Base-by-base conservation (phyloP, 2,113 vertebrate species). In the Rattus rattus region DNA sequence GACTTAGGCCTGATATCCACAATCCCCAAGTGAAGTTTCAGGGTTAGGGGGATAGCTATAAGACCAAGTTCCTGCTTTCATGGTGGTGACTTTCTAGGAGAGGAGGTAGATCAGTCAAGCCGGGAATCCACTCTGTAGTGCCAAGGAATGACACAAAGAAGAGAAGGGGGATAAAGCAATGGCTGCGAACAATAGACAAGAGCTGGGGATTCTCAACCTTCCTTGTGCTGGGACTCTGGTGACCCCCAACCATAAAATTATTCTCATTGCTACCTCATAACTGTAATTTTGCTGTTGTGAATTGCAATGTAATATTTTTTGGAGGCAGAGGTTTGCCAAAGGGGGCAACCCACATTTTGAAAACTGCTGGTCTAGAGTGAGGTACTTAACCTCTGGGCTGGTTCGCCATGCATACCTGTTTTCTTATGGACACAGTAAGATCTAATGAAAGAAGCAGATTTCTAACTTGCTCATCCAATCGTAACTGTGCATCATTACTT, bases 21-120 rank as follows among this genome's bases (percentile, higher is more conserved):
- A 67, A 26, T 5, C 19, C 65, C 20, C 36, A 12, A 24, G 67
- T 26, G 63, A 10, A 54, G 69, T 69, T 91, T 94, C 63, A 77
- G 39, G 19, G 91, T 17, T 36, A 77, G 85, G 80, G 33, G 67
- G 93, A 16, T 2, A 79, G 59, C 56, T 81, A 10, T 75, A 47
- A 90, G 88, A 88, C 73, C 47, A 47, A 85, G 52, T 80, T 94
- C 69, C 36, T 95, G 43, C 13, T 19, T 39, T 93, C 43, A 61
- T 49, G n/a, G 39, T 79, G 52, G 84, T 95, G 69, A 76, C 76
- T 69, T 94, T 92, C 54, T 88, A 72, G 56, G 36, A 28, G 54
- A 26, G 39, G 67, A 87, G 67, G 39, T 65, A 87, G 91, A 76
- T 17, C 2, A 49, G 43, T 49, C 67, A 84, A 88, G 5, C 63